Percentiles rank a stretch among this genome's conserved stretches.
phyloP scores from a whole-genome alignment of 2,113 vertebrate genomes.

The Microcebus griseorufus region DNA sequence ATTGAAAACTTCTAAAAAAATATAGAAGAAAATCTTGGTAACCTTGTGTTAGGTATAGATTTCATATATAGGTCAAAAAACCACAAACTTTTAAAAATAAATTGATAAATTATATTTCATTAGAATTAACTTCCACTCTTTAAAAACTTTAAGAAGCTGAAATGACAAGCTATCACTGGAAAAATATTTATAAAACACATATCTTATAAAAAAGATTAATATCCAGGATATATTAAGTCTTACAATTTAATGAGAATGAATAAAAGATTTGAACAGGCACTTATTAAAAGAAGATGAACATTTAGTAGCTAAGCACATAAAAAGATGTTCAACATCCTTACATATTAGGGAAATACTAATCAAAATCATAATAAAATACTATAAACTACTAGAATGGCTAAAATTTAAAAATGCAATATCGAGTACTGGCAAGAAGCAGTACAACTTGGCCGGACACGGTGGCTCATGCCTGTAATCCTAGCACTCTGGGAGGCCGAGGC shows the following conservation, averaged over 20 bases:
- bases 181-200: neutral
- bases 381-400: neutral
- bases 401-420: neutral
- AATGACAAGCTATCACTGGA: neutral
- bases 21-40: neutral
- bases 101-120: neutral
- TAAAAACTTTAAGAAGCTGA: neutral
- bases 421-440: neutral
- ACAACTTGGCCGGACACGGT: too few relatives aligned
- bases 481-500: too few relatives aligned
- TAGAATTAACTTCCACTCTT: neutral
- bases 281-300: neutral
- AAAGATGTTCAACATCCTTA: neutral
- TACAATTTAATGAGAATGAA: neutral
- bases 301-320: neutral
- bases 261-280: neutral
- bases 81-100: neutral
- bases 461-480: too few relatives aligned
- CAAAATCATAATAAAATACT: neutral
- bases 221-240: neutral
- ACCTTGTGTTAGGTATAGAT: neutral
- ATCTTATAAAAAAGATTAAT: neutral
- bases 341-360: neutral
- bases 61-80: neutral
- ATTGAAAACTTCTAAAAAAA: neutral